phyloP scores from a whole-genome alignment of 2,888 invertebrate species.

The Tachina fera region DNA sequence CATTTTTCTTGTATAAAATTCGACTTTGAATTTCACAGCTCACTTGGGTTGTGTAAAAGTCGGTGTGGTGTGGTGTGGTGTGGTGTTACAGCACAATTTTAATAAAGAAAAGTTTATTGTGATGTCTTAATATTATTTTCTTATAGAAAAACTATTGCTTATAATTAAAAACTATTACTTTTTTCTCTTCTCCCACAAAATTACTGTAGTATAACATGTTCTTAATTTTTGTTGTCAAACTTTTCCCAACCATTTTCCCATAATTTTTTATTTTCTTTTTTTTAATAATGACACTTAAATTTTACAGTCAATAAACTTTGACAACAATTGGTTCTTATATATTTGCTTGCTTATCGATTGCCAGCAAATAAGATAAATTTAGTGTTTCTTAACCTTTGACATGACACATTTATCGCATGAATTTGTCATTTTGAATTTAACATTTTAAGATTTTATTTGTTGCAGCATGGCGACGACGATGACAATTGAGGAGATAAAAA shows the following conservation, averaged over 20 bases:
- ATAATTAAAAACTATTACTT: too few species aligned
- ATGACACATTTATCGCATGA: constrained; percentile 47
- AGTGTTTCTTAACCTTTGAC: constrained; percentile 62
- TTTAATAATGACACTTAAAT: background rate
- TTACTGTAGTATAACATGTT: too few species aligned
- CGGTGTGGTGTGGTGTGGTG: too few species aligned
- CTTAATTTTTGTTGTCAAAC: background rate
- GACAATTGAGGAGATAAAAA: constrained; percentile 44
- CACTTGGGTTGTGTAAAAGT: too few species aligned
- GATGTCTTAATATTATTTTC: too few species aligned
- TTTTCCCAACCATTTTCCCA: background rate
- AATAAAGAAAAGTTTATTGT: too few species aligned
- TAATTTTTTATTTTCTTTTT: background rate
- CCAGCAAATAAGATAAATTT: constrained; percentile 53
- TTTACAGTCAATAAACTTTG: background rate
- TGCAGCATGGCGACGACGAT: constrained; percentile 33
- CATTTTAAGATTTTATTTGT: constrained; percentile 33
- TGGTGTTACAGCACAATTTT: too few species aligned
- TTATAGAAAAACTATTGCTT: too few species aligned
- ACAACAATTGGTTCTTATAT: background rate
- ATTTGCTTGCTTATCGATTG: constrained; percentile 47
- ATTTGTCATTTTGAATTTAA: constrained; percentile 58
- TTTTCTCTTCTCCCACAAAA: too few species aligned
- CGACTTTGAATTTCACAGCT: too few species aligned
- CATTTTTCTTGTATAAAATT: too few species aligned